A percentile compares a stretch with the other conserved stretches of the same genome.
phyloP scores from a whole-genome alignment of 1,140 invertebrate species.

The Ips nitidus region DNA sequence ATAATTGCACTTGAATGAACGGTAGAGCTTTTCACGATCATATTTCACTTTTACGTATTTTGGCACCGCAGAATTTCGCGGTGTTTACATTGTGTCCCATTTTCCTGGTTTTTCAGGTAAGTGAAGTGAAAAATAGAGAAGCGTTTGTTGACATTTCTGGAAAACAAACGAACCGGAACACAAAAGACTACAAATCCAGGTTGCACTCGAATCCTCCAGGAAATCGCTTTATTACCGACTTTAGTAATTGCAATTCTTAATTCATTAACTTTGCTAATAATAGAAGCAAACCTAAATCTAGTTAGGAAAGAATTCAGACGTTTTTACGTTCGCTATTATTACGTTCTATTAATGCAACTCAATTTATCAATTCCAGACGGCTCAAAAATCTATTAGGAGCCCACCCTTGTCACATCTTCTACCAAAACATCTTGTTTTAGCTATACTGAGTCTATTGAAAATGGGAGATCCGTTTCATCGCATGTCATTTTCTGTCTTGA shows the following conservation, averaged over 20 bases:
- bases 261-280: too few relatives aligned
- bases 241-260: too few relatives aligned
- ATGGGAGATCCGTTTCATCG: not conserved
- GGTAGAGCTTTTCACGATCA: conserved; percentile 3
- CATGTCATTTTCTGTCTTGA: conserved; percentile 11
- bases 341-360: not conserved
- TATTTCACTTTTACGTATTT: conserved; percentile 11
- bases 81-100: conserved; percentile 11
- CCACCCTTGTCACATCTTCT: conserved; percentile 2
- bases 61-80: not conserved
- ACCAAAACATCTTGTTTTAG: conserved; percentile 11
- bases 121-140: conserved; percentile 19
- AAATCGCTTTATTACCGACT: too few relatives aligned
- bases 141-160: conserved; percentile 13
- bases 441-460: not conserved
- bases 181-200: not conserved
- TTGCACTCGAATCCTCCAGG: not conserved
- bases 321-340: not conserved
- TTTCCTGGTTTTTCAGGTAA: conserved; percentile 19
- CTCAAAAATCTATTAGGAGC: conserved; percentile 2
- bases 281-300: too few relatives aligned
- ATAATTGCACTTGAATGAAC: conserved; percentile 2
- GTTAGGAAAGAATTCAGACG: too few relatives aligned
- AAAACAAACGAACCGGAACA: conserved; percentile 4
- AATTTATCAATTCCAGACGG: not conserved